Conservation (phyloP, 2,888 invertebrate genomes). For the Apocheima hispidaria region DNA sequence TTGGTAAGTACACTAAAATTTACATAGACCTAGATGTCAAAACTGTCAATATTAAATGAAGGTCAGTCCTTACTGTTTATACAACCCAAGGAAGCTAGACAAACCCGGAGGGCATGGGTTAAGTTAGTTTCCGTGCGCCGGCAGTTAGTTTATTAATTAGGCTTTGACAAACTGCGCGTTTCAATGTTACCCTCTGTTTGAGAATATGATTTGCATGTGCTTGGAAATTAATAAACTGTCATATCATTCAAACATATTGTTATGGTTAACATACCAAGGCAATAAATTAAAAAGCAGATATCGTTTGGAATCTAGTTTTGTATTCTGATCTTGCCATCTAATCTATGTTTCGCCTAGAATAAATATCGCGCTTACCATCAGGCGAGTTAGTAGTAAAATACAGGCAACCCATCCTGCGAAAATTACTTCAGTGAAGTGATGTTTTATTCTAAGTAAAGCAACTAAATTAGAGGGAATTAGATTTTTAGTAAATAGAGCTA, state of each 20-base stretch:
- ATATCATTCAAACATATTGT: background rate
- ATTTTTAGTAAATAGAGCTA: no score
- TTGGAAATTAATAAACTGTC: slow-evolving; percentile 24
- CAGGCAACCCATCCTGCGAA: no score
- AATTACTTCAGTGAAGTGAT: no score
- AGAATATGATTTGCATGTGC: slow-evolving; percentile 41
- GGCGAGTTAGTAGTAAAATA: no score
- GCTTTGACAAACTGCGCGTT: slow-evolving; percentile 50
- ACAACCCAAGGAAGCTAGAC: background rate
- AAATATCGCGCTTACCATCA: slow-evolving; percentile 1
- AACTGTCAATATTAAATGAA: background rate
- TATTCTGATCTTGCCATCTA: no score
- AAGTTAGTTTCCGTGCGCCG: slow-evolving; percentile 31
- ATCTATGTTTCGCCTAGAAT: no score
- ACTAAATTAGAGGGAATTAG: no score
- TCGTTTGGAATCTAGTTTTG: background rate
- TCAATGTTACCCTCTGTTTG: slow-evolving; percentile 42
- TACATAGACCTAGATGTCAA: no score
- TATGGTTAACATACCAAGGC: no score
- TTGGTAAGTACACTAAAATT: no score
- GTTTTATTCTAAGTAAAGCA: no score
- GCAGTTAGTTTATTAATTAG: slow-evolving; percentile 50
- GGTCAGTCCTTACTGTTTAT: slow-evolving; percentile 19
- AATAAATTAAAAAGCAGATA: background rate
- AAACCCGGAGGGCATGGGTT: slow-evolving; percentile 25